A percentile compares a stretch with the other conserved stretches of the same genome.
These are phyloP conservation scores for Balaenoptera acutorostrata DNA, from an alignment of 2,113 vertebrate genomes.

Conservation along the genomic window DNA sequence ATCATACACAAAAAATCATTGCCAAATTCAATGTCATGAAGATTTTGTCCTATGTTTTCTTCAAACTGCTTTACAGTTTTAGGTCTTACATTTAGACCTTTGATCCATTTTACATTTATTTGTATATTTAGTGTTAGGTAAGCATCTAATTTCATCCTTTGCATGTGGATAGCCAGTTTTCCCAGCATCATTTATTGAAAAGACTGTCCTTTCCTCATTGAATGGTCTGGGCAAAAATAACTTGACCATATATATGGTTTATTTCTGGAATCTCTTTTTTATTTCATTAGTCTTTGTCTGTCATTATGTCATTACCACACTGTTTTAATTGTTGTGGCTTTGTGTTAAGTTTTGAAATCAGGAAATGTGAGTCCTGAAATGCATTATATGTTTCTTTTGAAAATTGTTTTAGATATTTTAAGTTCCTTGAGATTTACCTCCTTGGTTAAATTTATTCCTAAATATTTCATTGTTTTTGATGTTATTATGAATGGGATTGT, in stretches of 20 bases:
- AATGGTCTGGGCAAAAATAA: not conserved
- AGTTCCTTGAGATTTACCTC: no score
- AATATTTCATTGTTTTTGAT: no score
- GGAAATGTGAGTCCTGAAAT: no score
- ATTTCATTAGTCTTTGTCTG: not conserved
- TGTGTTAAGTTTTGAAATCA: not conserved
- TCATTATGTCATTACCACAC: not conserved
- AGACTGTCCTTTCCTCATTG: not conserved
- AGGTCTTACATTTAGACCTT: not conserved
- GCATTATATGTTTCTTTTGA: no score
- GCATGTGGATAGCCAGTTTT: not conserved
- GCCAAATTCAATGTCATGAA: not conserved
- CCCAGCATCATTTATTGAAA: not conserved
- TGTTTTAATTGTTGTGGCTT: not conserved
- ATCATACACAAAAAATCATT: not conserved
- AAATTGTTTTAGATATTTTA: no score
- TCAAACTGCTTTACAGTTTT: not conserved
- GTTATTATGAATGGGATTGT: no score
- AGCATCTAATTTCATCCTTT: not conserved
- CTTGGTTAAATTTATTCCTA: no score
- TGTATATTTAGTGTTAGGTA: no score
- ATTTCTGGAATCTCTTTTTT: not conserved
- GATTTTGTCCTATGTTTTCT: not conserved
- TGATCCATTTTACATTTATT: not conserved
- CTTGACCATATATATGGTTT: not conserved